phyloP scores from a whole-genome alignment of 2,797 vertebrate genomes.

The Falco berigora region DNA sequence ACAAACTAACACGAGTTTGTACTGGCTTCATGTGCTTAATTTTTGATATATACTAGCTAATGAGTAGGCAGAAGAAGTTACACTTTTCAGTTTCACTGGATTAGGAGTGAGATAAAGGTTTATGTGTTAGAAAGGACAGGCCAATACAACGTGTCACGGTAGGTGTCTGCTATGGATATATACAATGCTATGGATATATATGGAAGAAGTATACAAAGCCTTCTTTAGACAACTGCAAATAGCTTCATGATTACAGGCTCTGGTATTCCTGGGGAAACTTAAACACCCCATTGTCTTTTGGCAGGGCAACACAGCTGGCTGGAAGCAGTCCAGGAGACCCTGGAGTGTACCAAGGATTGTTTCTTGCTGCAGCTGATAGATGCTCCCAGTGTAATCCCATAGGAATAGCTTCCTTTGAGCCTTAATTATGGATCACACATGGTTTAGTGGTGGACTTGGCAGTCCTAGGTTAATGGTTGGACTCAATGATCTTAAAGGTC shows the following conservation, averaged over 20 bases:
- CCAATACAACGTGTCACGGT: not conserved
- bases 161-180: not conserved
- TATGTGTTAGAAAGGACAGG: not conserved
- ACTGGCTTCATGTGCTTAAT: not conserved
- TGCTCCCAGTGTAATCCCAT: too few species aligned
- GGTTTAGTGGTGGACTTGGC: too few species aligned
- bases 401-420: too few species aligned
- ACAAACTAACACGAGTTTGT: not conserved
- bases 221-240: not conserved
- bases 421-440: too few species aligned
- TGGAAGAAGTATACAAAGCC: not conserved
- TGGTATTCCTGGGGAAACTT: not conserved
- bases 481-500: too few species aligned
- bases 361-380: not conserved
- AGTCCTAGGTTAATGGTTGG: too few species aligned
- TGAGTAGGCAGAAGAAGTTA: not conserved
- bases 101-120: not conserved
- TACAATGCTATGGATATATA: not conserved
- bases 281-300: not conserved
- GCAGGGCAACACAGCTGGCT: not conserved
- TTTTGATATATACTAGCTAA: not conserved
- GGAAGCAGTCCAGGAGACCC: not conserved
- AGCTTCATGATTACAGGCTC: not conserved
- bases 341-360: not conserved
- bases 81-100: not conserved